Base-by-base conservation (phyloP, 2,888 invertebrate genomes). In the Caenorhabditis imperialis region DNA sequence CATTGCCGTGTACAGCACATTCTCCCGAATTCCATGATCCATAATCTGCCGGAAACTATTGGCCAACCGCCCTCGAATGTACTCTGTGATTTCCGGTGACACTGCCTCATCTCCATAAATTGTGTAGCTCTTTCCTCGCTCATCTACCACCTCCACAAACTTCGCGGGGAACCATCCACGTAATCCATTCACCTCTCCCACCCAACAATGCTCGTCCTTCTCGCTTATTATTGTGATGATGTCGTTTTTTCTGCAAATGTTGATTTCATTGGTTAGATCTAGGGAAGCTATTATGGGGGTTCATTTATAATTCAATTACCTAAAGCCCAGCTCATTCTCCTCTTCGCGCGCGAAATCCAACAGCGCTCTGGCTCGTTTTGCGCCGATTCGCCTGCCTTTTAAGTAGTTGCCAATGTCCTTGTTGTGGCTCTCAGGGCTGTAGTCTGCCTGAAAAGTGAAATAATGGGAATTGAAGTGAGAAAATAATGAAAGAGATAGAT, bases 261-360 rank as follows among this genome's bases (percentile, higher is more conserved):
- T n/a, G n/a, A n/a, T n/a, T n/a, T n/a, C n/a, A n/a, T n/a, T n/a
- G n/a, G n/a, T n/a, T n/a, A n/a, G n/a, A n/a, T n/a, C n/a, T n/a
- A n/a, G n/a, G n/a, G n/a, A n/a, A n/a, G n/a, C n/a, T 16, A 25
- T 30, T 12, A 8, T 18, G 1, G 18, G 16, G 35, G 44, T 45
- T 51, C 48, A 14, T n/a, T 45, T 44, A 42, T 42, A n/a, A 23
- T 30, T 45, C 53, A 14, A 12, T 37, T 23, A 79, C 80, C 81
- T 75, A 48, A 99, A 99, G 8, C 98, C 98, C 60, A 99, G 90
- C 89, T 99, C 99, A 90, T 99, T 98, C 81, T 97, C 97, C 23
- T 87, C 87, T 71, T 86, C 83, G 45, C 97, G 91, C 89, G 98
- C 97, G 91, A 99, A 99, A 90, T 90, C 90, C 84, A 97, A 91